phyloP scores from a whole-genome alignment of 2,797 vertebrate species.

The Menidia menidia region DNA sequence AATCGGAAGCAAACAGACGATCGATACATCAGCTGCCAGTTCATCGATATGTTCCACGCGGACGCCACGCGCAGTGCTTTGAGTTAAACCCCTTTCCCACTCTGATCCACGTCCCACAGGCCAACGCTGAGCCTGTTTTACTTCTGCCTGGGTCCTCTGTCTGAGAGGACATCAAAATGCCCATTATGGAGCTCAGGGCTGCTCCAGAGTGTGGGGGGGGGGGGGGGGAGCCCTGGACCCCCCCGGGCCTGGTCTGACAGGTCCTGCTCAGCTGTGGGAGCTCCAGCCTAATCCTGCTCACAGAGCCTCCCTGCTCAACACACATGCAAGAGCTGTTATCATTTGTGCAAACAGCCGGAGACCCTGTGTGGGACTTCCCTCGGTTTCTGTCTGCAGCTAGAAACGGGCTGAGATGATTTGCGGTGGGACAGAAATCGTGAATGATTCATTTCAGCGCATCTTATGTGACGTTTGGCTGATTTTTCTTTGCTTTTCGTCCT shows the following conservation, averaged over 20 bases:
- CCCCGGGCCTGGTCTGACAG: slow-evolving; percentile 16
- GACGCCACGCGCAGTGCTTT: background rate
- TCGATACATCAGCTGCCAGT: slow-evolving; percentile 30
- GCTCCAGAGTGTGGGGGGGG: slow-evolving; percentile 2
- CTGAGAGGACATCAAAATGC: slow-evolving; percentile 5
- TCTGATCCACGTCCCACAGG: slow-evolving; percentile 18
- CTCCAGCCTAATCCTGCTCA: slow-evolving; percentile 42
- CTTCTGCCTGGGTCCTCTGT: slow-evolving; percentile 20
- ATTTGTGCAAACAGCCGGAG: slow-evolving; percentile 21
- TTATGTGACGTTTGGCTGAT: background rate
- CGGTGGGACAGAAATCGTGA: too few species aligned
- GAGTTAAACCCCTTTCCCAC: background rate
- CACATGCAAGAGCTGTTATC: background rate
- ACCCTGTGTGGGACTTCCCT: background rate
- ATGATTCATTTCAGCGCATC: background rate
- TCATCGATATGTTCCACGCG: slow-evolving; percentile 45
- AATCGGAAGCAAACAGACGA: slow-evolving; percentile 29
- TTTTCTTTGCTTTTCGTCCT: background rate
- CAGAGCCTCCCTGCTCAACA: slow-evolving; percentile 4
- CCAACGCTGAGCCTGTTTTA: slow-evolving; percentile 33
- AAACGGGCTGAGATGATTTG: background rate
- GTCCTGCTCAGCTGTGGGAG: slow-evolving; percentile 39
- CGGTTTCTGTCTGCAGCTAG: too few species aligned
- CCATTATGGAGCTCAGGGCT: background rate
- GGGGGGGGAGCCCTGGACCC: slow-evolving; percentile 17